Base-by-base conservation (phyloP, 2,113 vertebrate genomes). In the Odocoileus hemionus region DNA sequence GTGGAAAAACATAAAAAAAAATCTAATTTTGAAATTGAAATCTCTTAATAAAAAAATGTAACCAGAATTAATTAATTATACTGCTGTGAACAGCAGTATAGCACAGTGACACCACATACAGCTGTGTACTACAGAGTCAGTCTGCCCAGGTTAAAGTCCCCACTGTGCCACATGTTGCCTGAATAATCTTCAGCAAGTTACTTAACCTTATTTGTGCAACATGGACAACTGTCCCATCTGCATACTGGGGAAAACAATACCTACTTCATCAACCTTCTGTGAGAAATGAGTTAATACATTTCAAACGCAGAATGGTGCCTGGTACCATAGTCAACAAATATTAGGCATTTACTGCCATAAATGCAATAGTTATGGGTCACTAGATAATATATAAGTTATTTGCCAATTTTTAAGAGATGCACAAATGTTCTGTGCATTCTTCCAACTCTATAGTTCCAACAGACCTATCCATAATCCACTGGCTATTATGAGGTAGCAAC, bases 21-120 rank as follows among this genome's bases (percentile, higher is more conserved):
- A 25, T 43, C 70, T 78, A 67, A 93, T 91, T 82, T 60, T 96
- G 47, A 96, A 83, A 86, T 21, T 54, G n/a, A 96, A 95, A 82
- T 74, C 33, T 86, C 64, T 94, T 84, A 30, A 70, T 19, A 28
- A 67, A 33, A 33, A 52, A 36, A 58, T 58, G 54, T 47, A 96
- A 96, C 14, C 7, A 93, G n/a, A 95, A 91, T 70, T 61, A 91
- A 39, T n/a, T 61, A 61, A 58, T 23, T 55, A 26, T 23, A 30
- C 67, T 45, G 45, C 19, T 43, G 4, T 45, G 6, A 74, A 61
- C n/a, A 85, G 76, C 39, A 85, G 50, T 5, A 60, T 0, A 28
- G 45, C 45, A 9, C 5, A 54, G 76, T 2, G 26, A 25, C 52
- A 45, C 0, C 50, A 6, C 45, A 36, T 4, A 64, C 2, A 36